Evolutionary conservation across 1,140 invertebrate genomes (phyloP).

Genomic region (Eciton burchellii): DNA sequence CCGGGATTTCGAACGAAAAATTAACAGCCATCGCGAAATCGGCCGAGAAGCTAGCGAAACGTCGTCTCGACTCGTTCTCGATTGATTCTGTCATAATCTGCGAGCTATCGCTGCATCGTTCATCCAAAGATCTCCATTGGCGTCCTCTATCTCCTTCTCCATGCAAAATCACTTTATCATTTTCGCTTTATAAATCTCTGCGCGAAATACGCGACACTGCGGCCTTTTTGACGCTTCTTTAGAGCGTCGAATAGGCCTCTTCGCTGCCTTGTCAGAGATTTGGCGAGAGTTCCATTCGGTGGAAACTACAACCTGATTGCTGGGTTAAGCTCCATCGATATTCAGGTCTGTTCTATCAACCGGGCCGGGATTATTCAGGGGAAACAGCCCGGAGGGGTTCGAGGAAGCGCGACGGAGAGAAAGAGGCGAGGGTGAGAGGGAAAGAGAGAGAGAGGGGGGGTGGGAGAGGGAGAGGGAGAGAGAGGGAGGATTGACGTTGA

Average conservation of each 20-base stretch:
- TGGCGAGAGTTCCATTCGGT: conserved; percentile 50
- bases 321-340: conserved; percentile 60
- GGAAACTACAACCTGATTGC: conserved; percentile 59
- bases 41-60: neutral
- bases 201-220: conserved; percentile 20
- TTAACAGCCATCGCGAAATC: neutral
- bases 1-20: neutral
- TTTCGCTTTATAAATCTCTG: conserved; percentile 31
- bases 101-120: neutral
- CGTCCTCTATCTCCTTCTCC: neutral
- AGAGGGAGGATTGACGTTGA: conserved; percentile 40
- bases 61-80: neutral
- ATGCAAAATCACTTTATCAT: conserved; percentile 24
- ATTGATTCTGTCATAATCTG: neutral
- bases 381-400: conserved; percentile 49
- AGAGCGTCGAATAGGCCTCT: conserved; percentile 34
- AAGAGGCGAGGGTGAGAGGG: conserved; percentile 21
- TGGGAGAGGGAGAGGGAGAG: neutral
- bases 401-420: conserved; percentile 7
- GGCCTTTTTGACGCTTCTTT: conserved; percentile 48
- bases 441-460: conserved; percentile 16
- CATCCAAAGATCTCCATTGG: neutral
- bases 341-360: conserved; percentile 59
- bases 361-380: conserved; percentile 42
- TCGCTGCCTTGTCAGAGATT: conserved; percentile 53